Percentiles rank a stretch among this genome's conserved stretches.
These are phyloP conservation scores for Danio jaintianensis DNA, from an alignment of 2,797 vertebrate species.

Conservation along the genomic window DNA sequence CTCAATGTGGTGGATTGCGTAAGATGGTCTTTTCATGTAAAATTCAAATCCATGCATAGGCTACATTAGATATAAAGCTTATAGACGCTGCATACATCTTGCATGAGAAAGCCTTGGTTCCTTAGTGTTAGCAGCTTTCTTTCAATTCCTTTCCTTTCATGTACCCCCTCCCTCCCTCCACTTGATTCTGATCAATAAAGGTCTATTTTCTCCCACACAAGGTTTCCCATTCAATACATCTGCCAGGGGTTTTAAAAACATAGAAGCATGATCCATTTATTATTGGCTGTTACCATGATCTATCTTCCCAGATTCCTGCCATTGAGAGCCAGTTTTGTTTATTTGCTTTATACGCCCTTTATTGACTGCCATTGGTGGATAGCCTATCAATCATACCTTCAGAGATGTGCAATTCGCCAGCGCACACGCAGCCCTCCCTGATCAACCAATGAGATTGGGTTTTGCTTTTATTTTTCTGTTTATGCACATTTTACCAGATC, in stretches of 20 bases:
- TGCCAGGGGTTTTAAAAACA: constrained; percentile 81
- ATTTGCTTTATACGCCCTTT: constrained; percentile 73
- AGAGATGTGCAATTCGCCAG: constrained; percentile 36
- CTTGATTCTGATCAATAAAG: constrained; percentile 82
- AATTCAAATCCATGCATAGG: background rate
- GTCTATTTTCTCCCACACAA: constrained; percentile 83
- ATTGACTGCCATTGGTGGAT: constrained; percentile 76
- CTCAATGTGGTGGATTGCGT: constrained; percentile 62
- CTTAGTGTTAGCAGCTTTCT: constrained; percentile 74
- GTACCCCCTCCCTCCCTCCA: constrained; percentile 56
- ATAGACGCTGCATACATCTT: constrained; percentile 63
- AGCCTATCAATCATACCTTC: constrained; percentile 58
- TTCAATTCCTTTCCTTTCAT: constrained; percentile 29
- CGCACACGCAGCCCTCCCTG: constrained; percentile 18
- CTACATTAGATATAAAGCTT: constrained; percentile 7
- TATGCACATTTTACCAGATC: background rate
- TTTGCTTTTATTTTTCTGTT: constrained; percentile 20
- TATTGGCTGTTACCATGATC: constrained; percentile 86
- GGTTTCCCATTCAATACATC: constrained; percentile 82
- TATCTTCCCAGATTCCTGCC: constrained; percentile 74
- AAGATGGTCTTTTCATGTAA: constrained; percentile 39
- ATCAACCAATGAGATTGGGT: constrained; percentile 21
- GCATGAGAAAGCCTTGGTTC: constrained; percentile 76
- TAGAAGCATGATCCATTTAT: constrained; percentile 81
- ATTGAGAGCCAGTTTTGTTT: constrained; percentile 76